Evolutionary conservation across 2,888 invertebrate species (phyloP).

Genomic region (Rhorus exstirpatorius): DNA sequence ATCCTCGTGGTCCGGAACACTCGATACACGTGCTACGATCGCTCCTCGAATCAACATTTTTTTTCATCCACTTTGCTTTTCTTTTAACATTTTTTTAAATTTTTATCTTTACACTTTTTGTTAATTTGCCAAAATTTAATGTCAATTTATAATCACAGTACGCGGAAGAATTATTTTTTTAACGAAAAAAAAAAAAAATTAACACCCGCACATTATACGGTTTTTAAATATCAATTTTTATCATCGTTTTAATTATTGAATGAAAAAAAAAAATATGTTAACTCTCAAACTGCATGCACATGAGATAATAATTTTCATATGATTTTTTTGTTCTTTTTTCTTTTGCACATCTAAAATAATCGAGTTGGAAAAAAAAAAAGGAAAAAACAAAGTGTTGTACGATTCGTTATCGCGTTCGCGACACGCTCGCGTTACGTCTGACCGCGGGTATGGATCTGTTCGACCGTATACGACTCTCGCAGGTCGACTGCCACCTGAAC

Average conservation of each 20-base stretch:
- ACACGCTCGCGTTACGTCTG: slow-evolving; percentile 56
- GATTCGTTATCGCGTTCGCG: slow-evolving; percentile 23
- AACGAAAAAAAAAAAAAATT: no score
- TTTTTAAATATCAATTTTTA: no score
- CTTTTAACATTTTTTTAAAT: no score
- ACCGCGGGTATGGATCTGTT: slow-evolving; percentile 70
- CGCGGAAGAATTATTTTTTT: no score
- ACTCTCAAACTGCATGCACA: no score
- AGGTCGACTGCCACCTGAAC: slow-evolving; percentile 82
- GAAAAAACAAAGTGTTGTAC: neutral
- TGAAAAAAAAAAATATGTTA: no score
- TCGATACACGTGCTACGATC: slow-evolving; percentile 49
- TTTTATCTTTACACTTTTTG: no score
- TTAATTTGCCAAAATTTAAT: neutral
- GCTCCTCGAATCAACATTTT: slow-evolving; percentile 14
- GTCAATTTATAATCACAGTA: neutral
- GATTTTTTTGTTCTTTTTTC: neutral
- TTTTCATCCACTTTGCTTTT: neutral
- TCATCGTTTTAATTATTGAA: no score
- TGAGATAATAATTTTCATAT: no score
- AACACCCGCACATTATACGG: no score
- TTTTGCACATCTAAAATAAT: neutral
- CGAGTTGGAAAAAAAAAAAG: neutral
- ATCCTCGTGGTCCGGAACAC: slow-evolving; percentile 47
- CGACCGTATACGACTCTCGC: slow-evolving; percentile 79